Evolutionary conservation across 2,888 invertebrate species (phyloP).

Genomic region (Philhelius pedissequus): DNA sequence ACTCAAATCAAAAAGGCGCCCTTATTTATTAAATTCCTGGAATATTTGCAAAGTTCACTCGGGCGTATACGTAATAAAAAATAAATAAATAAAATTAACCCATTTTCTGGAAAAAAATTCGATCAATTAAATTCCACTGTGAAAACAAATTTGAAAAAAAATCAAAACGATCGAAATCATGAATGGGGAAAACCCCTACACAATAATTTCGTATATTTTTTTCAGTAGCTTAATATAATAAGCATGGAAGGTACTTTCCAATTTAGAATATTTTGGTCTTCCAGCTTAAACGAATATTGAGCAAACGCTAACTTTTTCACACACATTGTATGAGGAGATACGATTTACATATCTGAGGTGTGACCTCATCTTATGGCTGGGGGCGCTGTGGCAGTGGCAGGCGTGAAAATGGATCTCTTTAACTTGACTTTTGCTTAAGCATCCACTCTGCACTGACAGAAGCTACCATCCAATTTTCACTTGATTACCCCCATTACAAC

Average conservation of each 20-base stretch:
- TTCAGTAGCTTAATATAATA: no score
- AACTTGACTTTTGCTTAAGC: conserved; percentile 45
- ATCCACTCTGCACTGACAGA: conserved; percentile 44
- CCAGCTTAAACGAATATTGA: background rate
- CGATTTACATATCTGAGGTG: background rate
- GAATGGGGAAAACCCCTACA: no score
- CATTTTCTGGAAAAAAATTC: no score
- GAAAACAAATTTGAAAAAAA: no score
- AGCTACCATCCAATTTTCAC: conserved; percentile 63
- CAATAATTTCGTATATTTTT: no score
- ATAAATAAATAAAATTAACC: background rate
- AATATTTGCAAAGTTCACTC: background rate
- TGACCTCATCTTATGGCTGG: conserved; percentile 14
- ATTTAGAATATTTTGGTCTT: background rate
- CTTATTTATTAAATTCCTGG: no score
- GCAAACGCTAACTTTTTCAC: conserved; percentile 13
- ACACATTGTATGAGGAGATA: background rate
- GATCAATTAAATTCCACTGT: no score
- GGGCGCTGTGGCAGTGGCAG: background rate
- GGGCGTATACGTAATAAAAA: background rate
- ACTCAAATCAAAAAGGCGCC: no score
- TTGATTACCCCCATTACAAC: conserved; percentile 67
- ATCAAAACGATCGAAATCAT: no score
- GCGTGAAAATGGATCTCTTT: background rate
- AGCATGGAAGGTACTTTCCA: no score